Base-by-base conservation (phyloP, 2,888 invertebrate species). In the Microctonus hyperodae region DNA sequence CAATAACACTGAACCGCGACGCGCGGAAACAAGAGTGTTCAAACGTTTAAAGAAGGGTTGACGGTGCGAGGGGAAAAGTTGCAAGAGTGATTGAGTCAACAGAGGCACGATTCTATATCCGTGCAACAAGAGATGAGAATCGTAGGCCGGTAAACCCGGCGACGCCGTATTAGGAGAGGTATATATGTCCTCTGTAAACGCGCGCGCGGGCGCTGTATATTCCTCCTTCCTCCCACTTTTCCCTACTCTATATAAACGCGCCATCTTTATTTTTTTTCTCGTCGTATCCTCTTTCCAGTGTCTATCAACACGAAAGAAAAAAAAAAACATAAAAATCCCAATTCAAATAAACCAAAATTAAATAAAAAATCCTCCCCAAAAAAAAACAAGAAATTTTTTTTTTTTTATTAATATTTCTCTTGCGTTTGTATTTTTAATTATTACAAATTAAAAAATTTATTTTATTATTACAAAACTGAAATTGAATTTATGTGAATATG, bases 201-300 rank as follows among this genome's bases (percentile, higher is more conserved):
- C 79, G 78, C 81, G 81, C 84, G 85, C 85, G 84, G 83, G 80
- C 83, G 85, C 85, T 84, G 85, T 78, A 86, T 67, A 69, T 71
- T 70, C 66, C 70, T n/a, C n/a, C 44, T 70, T 70, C 70, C 71
- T 69, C 73, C 58, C 74, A 61, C 59, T n/a, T 70, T 69, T 63
- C 55, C 67, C 60, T 58, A 69, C 64, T 65, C 64, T 60, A 61
- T 59, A 70, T n/a, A 68, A 71, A 69, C 68, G 62, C 62, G 58
- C 67, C 55, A 63, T 65, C 28, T 13, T 50, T 57, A n/a, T 33
- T 33, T 48, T 28, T 22, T 31, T 28, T 48, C 28, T 31, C 7
- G 35, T 6, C 5, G n/a, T 13, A 1, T 37, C n/a, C 16, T 16
- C 7, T 44, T 20, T 3, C 20, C 3, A 7, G 7, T 20, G 44